Base-by-base conservation (phyloP, 1,140 invertebrate genomes). In the Drosophila kurseongensis region DNA sequence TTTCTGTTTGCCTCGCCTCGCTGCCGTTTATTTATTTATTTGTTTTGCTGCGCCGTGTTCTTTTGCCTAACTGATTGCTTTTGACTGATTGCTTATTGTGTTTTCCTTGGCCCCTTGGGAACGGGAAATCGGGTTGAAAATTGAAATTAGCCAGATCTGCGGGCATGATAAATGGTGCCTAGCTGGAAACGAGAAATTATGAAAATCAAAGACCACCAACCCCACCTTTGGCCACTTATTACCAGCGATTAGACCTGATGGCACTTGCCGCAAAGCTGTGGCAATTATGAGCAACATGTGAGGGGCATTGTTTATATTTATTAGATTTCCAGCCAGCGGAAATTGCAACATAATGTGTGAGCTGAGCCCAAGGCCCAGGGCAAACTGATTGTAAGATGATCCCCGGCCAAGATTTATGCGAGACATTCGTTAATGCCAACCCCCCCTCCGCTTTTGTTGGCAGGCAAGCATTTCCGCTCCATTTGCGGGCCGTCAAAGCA, bases 201-300 rank as follows among this genome's bases (percentile, higher is more conserved):
- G 55, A 57, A 67, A 51, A 79, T 68, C 48, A 61, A 62, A 59
- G 51, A n/a, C 40, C n/a, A 23, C 36, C n/a, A 35, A 6, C 48
- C 40, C 38, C 36, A 45, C 45, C 32, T 44, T 27, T 48, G 42
- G 40, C 38, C 60, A 38, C 58, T 84, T 65, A 84, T 84, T 67
- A 60, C 69, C 44, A 35, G 16, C 75, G 67, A 69, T 82, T 82
- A 67, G 50, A 61, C 38, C 51, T 77, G 56, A 77, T 77, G 75
- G 57, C 73, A 61, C 51, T 69, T 54, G 58, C 51, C 36, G 29
- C 47, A 62, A 73, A 60, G 51, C 62, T 29, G 10, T 35, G 48
- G 52, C 80, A 89, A 89, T 89, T 89, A 89, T 89, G 65, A 89
- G 73, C 63, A 65, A 78, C 77, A 88, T 83, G 84, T 78, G 60